Percentiles rank a stretch among this genome's conserved stretches.
Conservation (phyloP, 1,140 invertebrate genomes). For the Ruditapes philippinarum region DNA sequence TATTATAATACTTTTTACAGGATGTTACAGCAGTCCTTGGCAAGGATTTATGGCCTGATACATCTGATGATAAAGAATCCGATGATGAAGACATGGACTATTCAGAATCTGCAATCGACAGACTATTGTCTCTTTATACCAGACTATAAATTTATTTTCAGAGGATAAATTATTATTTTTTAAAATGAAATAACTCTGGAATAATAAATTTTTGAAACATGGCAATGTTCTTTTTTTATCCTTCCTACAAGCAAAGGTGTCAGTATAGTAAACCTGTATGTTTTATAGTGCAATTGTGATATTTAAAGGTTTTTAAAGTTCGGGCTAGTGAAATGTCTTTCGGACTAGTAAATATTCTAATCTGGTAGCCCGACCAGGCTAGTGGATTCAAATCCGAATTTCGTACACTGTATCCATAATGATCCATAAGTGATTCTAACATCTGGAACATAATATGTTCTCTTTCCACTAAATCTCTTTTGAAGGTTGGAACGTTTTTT, state of each 20-base stretch:
- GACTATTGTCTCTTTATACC: neutral
- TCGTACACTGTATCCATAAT: slow-evolving; percentile 25
- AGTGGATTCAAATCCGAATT: neutral
- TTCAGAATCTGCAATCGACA: slow-evolving; percentile 20
- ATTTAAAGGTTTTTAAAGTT: too few relatives aligned
- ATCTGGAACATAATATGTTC: too few relatives aligned
- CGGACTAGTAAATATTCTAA: neutral
- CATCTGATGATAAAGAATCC: neutral
- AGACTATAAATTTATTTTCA: neutral
- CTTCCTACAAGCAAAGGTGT: neutral
- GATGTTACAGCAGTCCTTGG: neutral
- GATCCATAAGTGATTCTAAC: too few relatives aligned
- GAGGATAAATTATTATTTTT: neutral
- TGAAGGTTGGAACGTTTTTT: too few relatives aligned
- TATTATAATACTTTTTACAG: neutral
- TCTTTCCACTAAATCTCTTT: too few relatives aligned
- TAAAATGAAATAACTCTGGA: neutral
- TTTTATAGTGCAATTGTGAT: slow-evolving; percentile 1
- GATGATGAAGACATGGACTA: slow-evolving; percentile 31
- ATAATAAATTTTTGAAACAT: neutral
- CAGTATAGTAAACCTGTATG: neutral
- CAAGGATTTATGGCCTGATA: neutral
- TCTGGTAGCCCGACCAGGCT: neutral
- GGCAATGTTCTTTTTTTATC: neutral
- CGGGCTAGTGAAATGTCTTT: neutral